Conservation (phyloP, 2,797 vertebrate genomes). For the Furcifer pardalis region DNA sequence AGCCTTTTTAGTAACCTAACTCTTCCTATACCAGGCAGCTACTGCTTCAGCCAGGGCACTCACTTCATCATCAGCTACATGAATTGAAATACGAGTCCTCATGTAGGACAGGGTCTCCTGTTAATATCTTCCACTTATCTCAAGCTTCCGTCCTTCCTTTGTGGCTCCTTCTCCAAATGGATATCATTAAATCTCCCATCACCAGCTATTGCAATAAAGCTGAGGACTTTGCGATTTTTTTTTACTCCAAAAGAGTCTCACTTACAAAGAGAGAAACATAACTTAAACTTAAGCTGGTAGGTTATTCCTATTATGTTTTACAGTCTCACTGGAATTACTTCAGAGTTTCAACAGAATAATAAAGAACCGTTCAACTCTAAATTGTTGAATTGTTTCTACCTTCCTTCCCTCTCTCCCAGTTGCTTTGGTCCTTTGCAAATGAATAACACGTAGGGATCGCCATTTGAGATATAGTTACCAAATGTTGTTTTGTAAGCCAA, state of each 20-base stretch:
- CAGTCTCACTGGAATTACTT: too few species aligned
- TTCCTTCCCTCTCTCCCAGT: neutral
- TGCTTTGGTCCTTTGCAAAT: neutral
- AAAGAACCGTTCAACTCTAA: neutral
- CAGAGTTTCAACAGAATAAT: neutral
- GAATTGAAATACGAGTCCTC: neutral
- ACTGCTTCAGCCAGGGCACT: neutral
- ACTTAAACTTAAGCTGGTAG: neutral
- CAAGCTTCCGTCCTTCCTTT: too few species aligned
- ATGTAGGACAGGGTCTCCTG: too few species aligned
- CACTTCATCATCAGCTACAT: neutral
- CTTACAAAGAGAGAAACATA: too few species aligned
- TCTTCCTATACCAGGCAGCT: neutral
- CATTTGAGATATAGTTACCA: neutral
- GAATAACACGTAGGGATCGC: neutral
- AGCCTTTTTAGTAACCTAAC: neutral
- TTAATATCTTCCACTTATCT: too few species aligned
- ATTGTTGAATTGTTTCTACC: neutral
- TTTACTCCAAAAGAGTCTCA: too few species aligned
- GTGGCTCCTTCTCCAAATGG: too few species aligned
- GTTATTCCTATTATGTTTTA: neutral
- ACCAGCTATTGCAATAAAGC: neutral
- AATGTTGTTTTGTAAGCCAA: conserved; percentile 29
- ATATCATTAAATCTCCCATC: neutral
- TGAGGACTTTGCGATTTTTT: neutral